Evolutionary conservation across 2,797 vertebrate species (phyloP).

Genomic region (Sternarchorhynchus goeldii): DNA sequence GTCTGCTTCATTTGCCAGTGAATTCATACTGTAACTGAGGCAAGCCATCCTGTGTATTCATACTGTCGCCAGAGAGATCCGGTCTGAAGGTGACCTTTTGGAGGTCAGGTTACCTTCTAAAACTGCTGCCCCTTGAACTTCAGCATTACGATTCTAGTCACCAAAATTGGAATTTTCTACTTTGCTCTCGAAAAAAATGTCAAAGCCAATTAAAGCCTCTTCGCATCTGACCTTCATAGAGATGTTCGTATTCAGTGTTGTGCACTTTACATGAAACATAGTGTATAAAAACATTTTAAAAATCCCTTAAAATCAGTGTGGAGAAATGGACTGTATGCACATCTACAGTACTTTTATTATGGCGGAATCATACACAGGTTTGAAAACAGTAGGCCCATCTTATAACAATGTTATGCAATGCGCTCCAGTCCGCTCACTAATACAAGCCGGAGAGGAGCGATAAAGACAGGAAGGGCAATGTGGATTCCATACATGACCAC

Average conservation of each 20-base stretch:
- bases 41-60: neutral
- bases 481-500: constrained; percentile 8
- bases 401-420: constrained; percentile 32
- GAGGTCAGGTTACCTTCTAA: neutral
- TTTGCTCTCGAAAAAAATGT: constrained; percentile 18
- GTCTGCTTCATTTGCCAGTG: neutral
- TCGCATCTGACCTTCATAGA: too few species aligned
- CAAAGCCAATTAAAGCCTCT: neutral
- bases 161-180: neutral
- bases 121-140: neutral
- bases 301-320: too few species aligned
- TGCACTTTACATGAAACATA: too few species aligned
- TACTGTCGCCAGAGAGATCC: neutral
- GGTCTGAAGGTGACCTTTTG: neutral
- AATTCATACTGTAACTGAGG: neutral
- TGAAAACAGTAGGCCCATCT: neutral
- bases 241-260: too few species aligned
- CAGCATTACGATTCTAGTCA: neutral
- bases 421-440: constrained; percentile 13
- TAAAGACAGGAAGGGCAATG: neutral
- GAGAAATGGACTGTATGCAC: too few species aligned
- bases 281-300: too few species aligned
- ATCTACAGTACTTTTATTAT: too few species aligned
- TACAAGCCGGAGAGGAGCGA: neutral
- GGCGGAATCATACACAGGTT: too few species aligned